These are phyloP conservation scores for Styela clava DNA, from an alignment of 23 tunicate genomes.

Conservation along the genomic window DNA sequence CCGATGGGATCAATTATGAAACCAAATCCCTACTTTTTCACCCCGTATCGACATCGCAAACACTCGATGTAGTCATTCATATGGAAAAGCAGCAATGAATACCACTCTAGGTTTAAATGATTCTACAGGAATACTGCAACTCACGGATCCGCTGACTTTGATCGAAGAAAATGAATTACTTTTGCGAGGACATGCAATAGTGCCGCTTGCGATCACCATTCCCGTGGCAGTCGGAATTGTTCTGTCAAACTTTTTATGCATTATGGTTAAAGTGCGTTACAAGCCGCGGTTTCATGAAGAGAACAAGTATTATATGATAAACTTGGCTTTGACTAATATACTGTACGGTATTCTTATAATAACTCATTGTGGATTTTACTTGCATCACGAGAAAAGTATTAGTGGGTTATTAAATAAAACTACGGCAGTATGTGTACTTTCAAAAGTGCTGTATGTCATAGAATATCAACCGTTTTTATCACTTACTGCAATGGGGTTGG, in stretches of 20 bases:
- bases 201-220: no score
- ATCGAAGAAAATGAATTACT: no score
- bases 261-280: conserved; percentile 4
- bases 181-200: no score
- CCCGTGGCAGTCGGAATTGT: not conserved
- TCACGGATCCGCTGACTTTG: no score
- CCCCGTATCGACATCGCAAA: no score
- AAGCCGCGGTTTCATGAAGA: conserved; percentile 41
- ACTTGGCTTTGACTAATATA: conserved; percentile 62
- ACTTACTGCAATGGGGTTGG: conserved; percentile 55
- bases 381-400: not conserved
- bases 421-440: not conserved
- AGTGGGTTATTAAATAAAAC: not conserved
- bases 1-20: no score
- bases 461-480: conserved; percentile 57
- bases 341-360: conserved; percentile 30
- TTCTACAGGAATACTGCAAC: no score
- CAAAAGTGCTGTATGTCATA: not conserved
- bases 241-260: not conserved
- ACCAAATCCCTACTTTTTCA: no score
- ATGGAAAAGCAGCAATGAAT: no score
- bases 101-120: no score
- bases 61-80: no score
- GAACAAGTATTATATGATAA: conserved; percentile 45
- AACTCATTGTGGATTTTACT: not conserved